These are phyloP conservation scores for Alouatta palliata DNA, from an alignment of 2,113 vertebrate genomes.

Conservation along the genomic window DNA sequence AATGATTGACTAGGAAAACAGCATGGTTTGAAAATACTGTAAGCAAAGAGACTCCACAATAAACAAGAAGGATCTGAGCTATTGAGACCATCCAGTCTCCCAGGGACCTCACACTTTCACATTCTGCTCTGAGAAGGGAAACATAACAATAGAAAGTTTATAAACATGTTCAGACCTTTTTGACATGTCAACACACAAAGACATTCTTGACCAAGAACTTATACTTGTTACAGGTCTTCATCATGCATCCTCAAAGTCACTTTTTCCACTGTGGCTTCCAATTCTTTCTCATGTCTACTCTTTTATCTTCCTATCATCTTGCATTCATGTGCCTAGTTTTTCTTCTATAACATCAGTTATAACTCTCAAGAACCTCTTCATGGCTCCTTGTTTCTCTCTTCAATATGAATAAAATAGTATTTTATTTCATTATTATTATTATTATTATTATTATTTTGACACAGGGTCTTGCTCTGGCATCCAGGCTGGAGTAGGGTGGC, in stretches of 20 bases:
- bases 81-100: neutral
- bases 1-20: conserved; percentile 37
- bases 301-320: neutral
- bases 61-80: neutral
- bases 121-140: neutral
- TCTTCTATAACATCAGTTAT: neutral
- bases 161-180: neutral
- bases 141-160: neutral
- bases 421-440: neutral
- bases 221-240: neutral
- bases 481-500: too few species aligned
- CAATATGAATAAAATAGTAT: neutral
- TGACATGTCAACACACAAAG: neutral
- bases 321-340: neutral
- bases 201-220: neutral
- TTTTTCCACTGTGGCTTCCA: neutral
- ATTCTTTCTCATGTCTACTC: neutral
- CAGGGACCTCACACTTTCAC: neutral
- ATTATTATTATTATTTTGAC: too few species aligned
- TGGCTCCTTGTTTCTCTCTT: neutral
- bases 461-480: too few species aligned
- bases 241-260: neutral
- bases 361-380: neutral
- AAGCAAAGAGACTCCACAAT: neutral
- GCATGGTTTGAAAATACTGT: neutral